Conservation (phyloP, 37 sponge, comb jelly and placozoan genomes). For the Crambe crambe region DNA sequence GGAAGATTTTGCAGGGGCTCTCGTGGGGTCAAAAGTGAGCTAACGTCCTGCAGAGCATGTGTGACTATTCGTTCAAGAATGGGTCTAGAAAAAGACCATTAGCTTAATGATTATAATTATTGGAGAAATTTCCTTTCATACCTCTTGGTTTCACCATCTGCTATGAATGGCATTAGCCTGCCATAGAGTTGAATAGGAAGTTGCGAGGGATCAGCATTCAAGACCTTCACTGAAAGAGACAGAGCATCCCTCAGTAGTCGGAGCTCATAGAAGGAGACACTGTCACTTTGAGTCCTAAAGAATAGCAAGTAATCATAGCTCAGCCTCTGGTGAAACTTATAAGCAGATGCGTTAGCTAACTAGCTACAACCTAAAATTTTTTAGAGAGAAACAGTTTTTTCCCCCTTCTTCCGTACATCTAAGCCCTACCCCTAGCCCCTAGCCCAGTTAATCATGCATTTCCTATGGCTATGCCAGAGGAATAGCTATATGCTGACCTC, state of each 20-base stretch:
- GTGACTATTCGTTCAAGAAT: slow-evolving; percentile 20
- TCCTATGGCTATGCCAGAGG: no score
- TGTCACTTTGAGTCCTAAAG: neutral
- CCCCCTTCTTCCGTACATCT: no score
- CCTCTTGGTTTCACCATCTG: neutral
- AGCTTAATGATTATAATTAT: neutral
- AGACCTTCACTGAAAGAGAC: slow-evolving; percentile 24
- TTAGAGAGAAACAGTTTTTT: no score
- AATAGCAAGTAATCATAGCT: neutral
- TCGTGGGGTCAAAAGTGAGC: slow-evolving; percentile 30
- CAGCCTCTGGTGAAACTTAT: neutral
- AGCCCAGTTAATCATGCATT: no score
- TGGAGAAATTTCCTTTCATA: neutral
- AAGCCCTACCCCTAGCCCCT: no score
- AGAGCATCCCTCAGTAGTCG: slow-evolving; percentile 62
- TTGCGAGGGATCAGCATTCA: slow-evolving; percentile 35
- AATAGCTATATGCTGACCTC: slow-evolving; percentile 18
- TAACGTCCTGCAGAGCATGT: slow-evolving; percentile 12
- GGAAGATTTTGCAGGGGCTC: slow-evolving; percentile 30
- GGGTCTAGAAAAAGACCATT: slow-evolving; percentile 7
- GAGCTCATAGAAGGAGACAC: slow-evolving; percentile 15
- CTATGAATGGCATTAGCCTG: slow-evolving; percentile 58
- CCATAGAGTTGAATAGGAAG: slow-evolving; percentile 57
- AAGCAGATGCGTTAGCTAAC: neutral
- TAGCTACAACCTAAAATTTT: neutral